Conservation (phyloP, 2,797 vertebrate genomes). For the Falco novaeseelandiae region DNA sequence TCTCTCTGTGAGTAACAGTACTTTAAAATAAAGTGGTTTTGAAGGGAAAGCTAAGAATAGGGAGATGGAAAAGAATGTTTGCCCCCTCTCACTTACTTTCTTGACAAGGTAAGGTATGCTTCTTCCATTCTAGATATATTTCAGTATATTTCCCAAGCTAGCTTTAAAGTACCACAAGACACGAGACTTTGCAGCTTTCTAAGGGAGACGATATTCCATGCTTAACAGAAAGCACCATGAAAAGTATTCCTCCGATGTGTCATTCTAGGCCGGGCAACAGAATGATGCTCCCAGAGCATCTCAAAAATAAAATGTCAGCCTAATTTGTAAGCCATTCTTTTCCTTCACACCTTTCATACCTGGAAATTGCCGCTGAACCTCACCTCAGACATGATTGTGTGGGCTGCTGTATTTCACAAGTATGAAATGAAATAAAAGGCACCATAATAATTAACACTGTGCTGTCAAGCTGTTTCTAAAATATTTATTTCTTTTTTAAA, state of each 20-base stretch:
- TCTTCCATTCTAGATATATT: not conserved
- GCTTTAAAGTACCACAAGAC: not conserved
- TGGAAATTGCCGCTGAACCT: not conserved
- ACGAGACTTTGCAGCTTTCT: not conserved
- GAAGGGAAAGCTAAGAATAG: not conserved
- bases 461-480: not conserved
- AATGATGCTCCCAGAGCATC: not conserved
- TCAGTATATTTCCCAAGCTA: not conserved
- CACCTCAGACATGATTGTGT: not conserved
- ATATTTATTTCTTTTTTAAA: not conserved
- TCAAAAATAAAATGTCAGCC: constrained; percentile 26
- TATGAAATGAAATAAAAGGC: not conserved
- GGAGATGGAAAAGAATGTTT: not conserved
- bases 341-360: not conserved
- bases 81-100: not conserved
- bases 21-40: not conserved
- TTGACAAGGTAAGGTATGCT: not conserved
- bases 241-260: constrained; percentile 23
- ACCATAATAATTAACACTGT: not conserved
- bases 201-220: not conserved
- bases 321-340: constrained; percentile 21
- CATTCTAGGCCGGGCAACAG: not conserved
- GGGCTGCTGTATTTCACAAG: not conserved
- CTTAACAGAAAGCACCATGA: not conserved
- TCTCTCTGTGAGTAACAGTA: not conserved